phyloP scores from a whole-genome alignment of 2,113 vertebrate species.

The Candoia aspera region DNA sequence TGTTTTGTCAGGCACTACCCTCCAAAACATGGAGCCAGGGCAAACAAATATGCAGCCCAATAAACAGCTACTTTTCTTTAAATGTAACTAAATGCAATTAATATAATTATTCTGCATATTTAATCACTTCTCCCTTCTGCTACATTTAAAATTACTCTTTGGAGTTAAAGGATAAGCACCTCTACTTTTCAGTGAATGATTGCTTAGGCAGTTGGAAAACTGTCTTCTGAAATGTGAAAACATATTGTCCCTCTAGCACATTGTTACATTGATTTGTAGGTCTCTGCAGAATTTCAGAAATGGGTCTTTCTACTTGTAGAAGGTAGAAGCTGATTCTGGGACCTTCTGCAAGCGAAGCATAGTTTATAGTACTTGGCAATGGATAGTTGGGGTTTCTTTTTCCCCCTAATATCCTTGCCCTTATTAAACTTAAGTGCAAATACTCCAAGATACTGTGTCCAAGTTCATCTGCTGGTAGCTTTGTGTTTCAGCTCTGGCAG shows the following conservation, averaged over 20 bases:
- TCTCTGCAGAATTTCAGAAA: neutral
- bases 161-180: neutral
- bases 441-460: neutral
- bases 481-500: neutral
- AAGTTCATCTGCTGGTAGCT: neutral
- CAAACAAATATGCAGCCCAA: neutral
- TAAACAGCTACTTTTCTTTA: neutral
- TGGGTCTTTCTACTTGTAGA: neutral
- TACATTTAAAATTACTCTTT: neutral
- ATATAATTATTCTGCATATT: neutral
- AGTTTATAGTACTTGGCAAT: neutral
- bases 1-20: neutral
- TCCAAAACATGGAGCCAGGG: neutral
- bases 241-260: neutral
- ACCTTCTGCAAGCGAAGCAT: neutral
- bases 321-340: neutral
- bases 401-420: neutral
- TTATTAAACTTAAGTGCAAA: neutral
- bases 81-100: neutral
- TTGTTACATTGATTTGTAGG: neutral
- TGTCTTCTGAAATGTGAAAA: neutral
- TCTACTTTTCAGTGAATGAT: neutral
- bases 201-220: neutral
- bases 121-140: neutral
- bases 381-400: neutral